phyloP scores from a whole-genome alignment of 2,888 invertebrate genomes.

The Chrysopilus asiliformis region DNA sequence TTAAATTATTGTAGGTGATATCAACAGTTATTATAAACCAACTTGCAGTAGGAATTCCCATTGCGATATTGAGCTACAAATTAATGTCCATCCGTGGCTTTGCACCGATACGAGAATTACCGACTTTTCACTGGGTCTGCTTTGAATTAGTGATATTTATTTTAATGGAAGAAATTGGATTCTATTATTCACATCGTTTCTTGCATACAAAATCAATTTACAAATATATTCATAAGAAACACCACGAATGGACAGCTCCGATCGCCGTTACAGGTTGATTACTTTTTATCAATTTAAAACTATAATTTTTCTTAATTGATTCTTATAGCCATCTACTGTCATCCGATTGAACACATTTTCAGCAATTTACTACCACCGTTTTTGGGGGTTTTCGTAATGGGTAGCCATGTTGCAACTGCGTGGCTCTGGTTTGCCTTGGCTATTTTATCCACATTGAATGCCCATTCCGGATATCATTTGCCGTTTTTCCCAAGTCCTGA shows the following conservation, averaged over 20 bases:
- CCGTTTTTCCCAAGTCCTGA: conserved; percentile 77
- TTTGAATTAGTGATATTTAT: conserved; percentile 60
- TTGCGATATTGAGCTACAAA: conserved; percentile 46
- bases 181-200: conserved; percentile 74
- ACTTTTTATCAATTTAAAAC: too few species aligned
- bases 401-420: conserved; percentile 61
- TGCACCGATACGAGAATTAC: conserved; percentile 50
- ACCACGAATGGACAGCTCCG: conserved; percentile 81
- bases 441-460: conserved; percentile 63
- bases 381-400: conserved; percentile 57
- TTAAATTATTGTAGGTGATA: conserved; percentile 40
- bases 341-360: conserved; percentile 63
- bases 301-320: too few species aligned
- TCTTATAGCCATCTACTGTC: conserved; percentile 69
- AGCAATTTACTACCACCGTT: conserved; percentile 66
- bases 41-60: conserved; percentile 51
- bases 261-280: conserved; percentile 71
- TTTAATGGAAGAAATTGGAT: conserved; percentile 64
- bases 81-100: conserved; percentile 54
- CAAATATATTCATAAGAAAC: conserved; percentile 70
- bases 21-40: conserved; percentile 60
- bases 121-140: conserved; percentile 62
- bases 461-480: conserved; percentile 75
- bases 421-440: conserved; percentile 70
- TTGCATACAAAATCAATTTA: conserved; percentile 62